phyloP scores from a whole-genome alignment of 2,888 invertebrate genomes.

The Brenthis daphne region DNA sequence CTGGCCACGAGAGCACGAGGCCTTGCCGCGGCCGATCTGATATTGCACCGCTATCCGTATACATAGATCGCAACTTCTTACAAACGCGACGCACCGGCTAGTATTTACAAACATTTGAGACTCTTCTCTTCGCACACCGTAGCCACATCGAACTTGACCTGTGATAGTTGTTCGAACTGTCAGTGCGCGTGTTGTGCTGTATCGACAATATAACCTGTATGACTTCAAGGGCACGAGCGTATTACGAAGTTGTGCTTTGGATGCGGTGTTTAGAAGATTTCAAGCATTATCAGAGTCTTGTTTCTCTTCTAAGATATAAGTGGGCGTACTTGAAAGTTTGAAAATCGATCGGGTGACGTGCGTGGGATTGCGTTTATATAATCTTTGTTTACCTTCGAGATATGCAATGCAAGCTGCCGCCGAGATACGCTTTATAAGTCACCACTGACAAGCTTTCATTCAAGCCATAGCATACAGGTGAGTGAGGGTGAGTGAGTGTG shows the following conservation, averaged over 20 bases:
- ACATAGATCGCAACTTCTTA: constrained; percentile 57
- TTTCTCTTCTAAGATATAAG: constrained; percentile 67
- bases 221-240: constrained; percentile 75
- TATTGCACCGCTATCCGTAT: constrained; percentile 59
- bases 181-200: constrained; percentile 81
- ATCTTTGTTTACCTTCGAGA: constrained; percentile 82
- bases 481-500: constrained; percentile 33
- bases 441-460: constrained; percentile 44
- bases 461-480: constrained; percentile 41
- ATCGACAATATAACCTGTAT: constrained; percentile 82
- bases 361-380: constrained; percentile 81
- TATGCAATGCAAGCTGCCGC: constrained; percentile 69
- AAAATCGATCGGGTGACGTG: constrained; percentile 81
- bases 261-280: constrained; percentile 60
- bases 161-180: constrained; percentile 77
- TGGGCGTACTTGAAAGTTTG: constrained; percentile 82
- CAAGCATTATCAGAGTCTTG: constrained; percentile 59
- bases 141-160: constrained; percentile 72
- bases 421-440: constrained; percentile 50
- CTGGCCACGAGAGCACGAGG: constrained; percentile 59
- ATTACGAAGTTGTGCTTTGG: constrained; percentile 63
- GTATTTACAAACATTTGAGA: constrained; percentile 52
- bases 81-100: constrained; percentile 49
- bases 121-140: constrained; percentile 48
- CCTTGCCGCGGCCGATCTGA: constrained; percentile 53